Evolutionary conservation across 2,888 invertebrate genomes (phyloP), one percentile per base, ranked within the genome.

Genomic region (Mesochorus sp.): DNA sequence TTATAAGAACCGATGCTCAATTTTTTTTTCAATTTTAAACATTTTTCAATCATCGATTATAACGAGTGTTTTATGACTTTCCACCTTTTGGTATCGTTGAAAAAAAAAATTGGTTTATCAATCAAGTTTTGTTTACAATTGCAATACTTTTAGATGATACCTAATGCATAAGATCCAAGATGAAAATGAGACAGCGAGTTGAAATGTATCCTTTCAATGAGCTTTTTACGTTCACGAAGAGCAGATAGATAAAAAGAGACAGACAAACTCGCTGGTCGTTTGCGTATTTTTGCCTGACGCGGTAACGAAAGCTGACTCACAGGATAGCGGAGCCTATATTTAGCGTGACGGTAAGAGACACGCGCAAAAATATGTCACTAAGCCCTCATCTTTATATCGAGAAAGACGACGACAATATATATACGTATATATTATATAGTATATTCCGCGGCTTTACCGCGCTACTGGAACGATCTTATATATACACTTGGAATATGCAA

Each of bases 291-390:
- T 76, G 81, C 81, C 66, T 76, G 66, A 53, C 61, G 66, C 73
- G 70, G 64, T 53, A 70, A 75, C 53, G 59, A 78, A 80, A 80
- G 72, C 80, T 82, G 82, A 82, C 67, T 84, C 84, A 84, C 76
- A 55, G 59, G 71, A 74, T 73, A 57, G 64, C 47, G 64, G 74
- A 47, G 59, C 64, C 64, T 85, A 85, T 83, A 84, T 84, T 84
- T 85, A 85, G 80, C 61, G 55, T 67, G 57, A 73, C 62, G 74
- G 79, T 55, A 57, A 31, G 68, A 64, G 59, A 77, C 80, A 79
- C 83, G 67, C 81, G 85, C 86, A 85, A 87, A 89, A 89, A 89
- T 88, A 88, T 88, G 87, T 88, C 87, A 84, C 47, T 83, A 76
- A 78, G 73, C 79, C 80, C 87, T 85, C 85, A 83, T 87, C 88